Base-by-base conservation (phyloP, 1,140 invertebrate species). In the Brachystomella parvula region DNA sequence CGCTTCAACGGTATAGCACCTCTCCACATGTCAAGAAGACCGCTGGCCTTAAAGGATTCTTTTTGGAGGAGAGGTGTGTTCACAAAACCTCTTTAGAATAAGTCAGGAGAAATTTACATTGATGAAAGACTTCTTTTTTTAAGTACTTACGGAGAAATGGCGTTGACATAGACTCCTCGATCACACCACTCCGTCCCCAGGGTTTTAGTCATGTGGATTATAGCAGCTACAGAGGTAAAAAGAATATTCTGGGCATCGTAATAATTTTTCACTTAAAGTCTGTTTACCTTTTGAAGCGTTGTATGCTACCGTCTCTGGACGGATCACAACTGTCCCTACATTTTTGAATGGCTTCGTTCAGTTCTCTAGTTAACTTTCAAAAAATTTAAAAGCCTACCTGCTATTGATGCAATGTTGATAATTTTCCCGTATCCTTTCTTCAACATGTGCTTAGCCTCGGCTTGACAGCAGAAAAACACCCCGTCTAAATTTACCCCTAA, bases 131-230 rank as follows among this genome's bases (percentile, higher is more conserved):
- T 24, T 21, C 47, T 28, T 68, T 68, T n/a, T 64, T 59, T 0
- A 30, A 28, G 3, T 57, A 69, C 70, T 67, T 68, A 73, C 72
- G 72, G 69, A 35, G 72, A 73, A 63, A 73, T 71, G 47, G 58
- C 64, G 56, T 73, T 73, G 29, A 73, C 72, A 6, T 47, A 21
- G 26, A 73, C 67, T 26, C 70, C 72, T 17, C 70, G 47, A 68
- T 64, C 61, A 2, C 21, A 19, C 65, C 65, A 64, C 39, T 70
- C 65, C 3, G 57, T 28, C 17, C 32, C 59, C 26, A 67, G 32
- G 15, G 65, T 63, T 39, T 70, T 61, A 17, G 65, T 71, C 64
- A 73, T 56, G 24, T 73, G 68, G 47, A 73, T 68, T 24, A 72
- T 65, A 6, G 47, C 71, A 57, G 71, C 71, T n/a, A n/a, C n/a